Conservation (phyloP, 2,888 invertebrate species). For the Drosophila melanosoma region DNA sequence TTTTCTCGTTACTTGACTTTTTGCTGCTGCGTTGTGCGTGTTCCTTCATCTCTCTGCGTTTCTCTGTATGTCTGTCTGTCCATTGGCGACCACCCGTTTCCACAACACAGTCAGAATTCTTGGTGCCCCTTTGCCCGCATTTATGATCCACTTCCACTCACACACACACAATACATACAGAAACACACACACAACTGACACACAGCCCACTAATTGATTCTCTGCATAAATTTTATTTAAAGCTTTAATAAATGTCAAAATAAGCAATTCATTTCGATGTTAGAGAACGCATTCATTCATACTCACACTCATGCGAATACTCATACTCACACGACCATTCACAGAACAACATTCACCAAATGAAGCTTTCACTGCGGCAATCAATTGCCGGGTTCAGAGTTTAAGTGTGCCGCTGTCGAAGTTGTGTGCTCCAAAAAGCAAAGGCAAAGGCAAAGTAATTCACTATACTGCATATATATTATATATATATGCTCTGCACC, state of each 20-base stretch:
- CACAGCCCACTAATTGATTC: constrained; percentile 71
- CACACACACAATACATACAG: neutral
- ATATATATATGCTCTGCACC: constrained; percentile 7
- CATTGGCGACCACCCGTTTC: constrained; percentile 22
- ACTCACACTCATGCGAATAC: constrained; percentile 23
- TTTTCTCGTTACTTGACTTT: constrained; percentile 65
- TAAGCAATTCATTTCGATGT: constrained; percentile 81
- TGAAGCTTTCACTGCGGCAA: constrained; percentile 76
- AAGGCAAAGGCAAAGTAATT: constrained; percentile 43
- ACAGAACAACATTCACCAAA: constrained; percentile 39
- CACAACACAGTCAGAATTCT: constrained; percentile 4
- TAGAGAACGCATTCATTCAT: constrained; percentile 66
- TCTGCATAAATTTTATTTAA: constrained; percentile 81
- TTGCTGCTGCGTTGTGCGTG: constrained; percentile 34
- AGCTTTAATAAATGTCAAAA: constrained; percentile 82
- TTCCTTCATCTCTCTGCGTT: constrained; percentile 19
- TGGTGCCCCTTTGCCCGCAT: constrained; percentile 17
- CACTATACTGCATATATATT: constrained; percentile 1
- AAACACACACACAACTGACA: neutral
- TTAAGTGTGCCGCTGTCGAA: constrained; percentile 61
- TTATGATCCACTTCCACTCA: constrained; percentile 41
- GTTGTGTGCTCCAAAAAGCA: constrained; percentile 32
- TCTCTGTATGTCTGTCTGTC: neutral
- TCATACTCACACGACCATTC: constrained; percentile 45
- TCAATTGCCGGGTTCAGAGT: constrained; percentile 80